A percentile compares a stretch with the other conserved stretches of the same genome.
Evolutionary conservation across 35 echinoderm and acorn worm species (phyloP).

Genomic region (Heliocidaris erythrogramma): DNA sequence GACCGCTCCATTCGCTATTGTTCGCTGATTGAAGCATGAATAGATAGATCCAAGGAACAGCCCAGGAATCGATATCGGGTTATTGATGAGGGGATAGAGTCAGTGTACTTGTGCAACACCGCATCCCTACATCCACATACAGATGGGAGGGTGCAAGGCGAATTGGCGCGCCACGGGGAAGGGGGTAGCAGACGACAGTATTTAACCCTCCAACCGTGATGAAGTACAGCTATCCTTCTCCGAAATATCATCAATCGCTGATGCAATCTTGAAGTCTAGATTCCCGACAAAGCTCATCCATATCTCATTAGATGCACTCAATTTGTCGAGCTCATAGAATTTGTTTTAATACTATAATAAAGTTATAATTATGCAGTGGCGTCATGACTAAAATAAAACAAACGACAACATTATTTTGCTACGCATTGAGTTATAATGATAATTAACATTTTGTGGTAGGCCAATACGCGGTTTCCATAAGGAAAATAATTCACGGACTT

Average conservation of each 20-base stretch:
- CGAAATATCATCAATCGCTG: background rate
- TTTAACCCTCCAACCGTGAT: background rate
- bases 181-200: background rate
- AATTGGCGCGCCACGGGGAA: background rate
- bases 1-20: background rate
- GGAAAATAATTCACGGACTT: background rate
- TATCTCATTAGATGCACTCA: background rate
- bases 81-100: background rate
- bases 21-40: background rate
- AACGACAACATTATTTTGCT: background rate
- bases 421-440: background rate
- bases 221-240: background rate
- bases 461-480: background rate
- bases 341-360: background rate
- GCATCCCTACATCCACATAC: background rate
- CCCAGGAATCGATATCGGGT: background rate
- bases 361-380: background rate
- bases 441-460: background rate
- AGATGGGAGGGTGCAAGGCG: background rate
- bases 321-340: background rate
- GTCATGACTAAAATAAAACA: too few species aligned
- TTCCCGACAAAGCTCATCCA: background rate
- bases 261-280: background rate
- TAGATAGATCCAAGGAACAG: background rate
- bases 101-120: background rate